These are phyloP conservation scores for Gymnorhina tibicen DNA, from an alignment of 2,113 vertebrate species.

Conservation along the genomic window DNA sequence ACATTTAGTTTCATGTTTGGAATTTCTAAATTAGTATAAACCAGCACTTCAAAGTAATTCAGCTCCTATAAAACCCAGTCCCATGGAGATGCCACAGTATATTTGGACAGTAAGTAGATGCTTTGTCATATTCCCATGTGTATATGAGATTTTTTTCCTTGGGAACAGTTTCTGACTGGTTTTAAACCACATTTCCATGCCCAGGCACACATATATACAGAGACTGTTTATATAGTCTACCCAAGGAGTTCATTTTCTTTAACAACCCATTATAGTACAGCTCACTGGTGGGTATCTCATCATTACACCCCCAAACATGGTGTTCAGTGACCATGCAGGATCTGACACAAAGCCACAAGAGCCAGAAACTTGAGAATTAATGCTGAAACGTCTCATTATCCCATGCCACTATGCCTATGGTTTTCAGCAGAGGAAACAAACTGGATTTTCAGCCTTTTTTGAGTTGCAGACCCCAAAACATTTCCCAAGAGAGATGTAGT, in stretches of 20 bases:
- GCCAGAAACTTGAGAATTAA: constrained; percentile 35
- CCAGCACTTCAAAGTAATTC: constrained; percentile 54
- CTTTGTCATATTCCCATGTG: constrained; percentile 55
- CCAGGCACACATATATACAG: background rate
- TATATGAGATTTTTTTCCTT: constrained; percentile 29
- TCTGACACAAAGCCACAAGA: constrained; percentile 58
- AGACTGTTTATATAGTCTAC: constrained; percentile 41
- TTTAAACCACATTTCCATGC: constrained; percentile 43
- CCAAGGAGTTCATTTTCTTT: constrained; percentile 25
- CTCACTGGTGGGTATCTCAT: constrained; percentile 41
- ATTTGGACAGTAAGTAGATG: constrained; percentile 60
- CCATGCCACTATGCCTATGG: background rate
- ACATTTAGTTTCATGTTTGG: constrained; percentile 50
- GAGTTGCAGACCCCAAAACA: background rate
- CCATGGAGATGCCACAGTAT: constrained; percentile 16
- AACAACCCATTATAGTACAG: constrained; percentile 6
- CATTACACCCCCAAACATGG: constrained; percentile 15
- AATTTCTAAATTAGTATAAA: constrained; percentile 63
- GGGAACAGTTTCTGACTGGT: constrained; percentile 46
- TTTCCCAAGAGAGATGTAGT: background rate
- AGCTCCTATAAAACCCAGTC: constrained; percentile 46
- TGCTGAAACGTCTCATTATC: constrained; percentile 23
- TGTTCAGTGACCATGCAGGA: background rate
- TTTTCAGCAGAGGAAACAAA: constrained; percentile 8
- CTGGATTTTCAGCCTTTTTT: background rate